Base-by-base conservation (phyloP, 2,113 vertebrate species). In the Tachuris rubrigastra region DNA sequence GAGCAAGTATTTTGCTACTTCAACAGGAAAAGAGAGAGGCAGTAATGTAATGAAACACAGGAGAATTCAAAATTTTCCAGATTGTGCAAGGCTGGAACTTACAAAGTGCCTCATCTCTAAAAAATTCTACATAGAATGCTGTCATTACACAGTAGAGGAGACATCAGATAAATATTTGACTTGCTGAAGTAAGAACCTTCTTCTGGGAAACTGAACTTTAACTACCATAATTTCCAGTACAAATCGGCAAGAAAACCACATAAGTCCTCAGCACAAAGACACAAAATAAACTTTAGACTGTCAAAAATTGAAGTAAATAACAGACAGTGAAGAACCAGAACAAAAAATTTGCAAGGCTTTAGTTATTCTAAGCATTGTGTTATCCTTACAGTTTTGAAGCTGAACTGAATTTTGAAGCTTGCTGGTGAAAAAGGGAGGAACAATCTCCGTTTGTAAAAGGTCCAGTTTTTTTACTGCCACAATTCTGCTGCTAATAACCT, bases 131-230 rank as follows among this genome's bases (percentile, higher is more conserved):
- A 75, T 12, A 81, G 17, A 62, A 42, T 79, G 59, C 28, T 93
- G 52, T 77, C 30, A 63, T 89, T 91, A 67, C 77, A 82, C 27
- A 82, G 65, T 18, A 67, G 65, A 87, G 33, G 55, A 82, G n/a
- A 52, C 49, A 67, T 24, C 9, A 67, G 31, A 46, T 42, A 85
- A 96, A 87, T 74, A 91, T 87, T 75, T 89, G 76, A 69, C 55
- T 89, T 90, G 37, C 56, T 90, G 66, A 80, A 76, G 74, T 55
- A 82, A 87, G 78, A 88, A 23, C 60, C 23, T 68, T 88, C 58
- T 80, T 95, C 89, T 83, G 86, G 93, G 66, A 96, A 95, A 69
- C 72, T 67, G 52, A 92, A 67, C 53, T 73, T 92, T 73, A 77
- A 65, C 46, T 69, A 49, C 35, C 14, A 21, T 35, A 58, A 91